These are phyloP conservation scores for Anguilla obscura DNA, from an alignment of 2,797 vertebrate species.

Conservation along the genomic window DNA sequence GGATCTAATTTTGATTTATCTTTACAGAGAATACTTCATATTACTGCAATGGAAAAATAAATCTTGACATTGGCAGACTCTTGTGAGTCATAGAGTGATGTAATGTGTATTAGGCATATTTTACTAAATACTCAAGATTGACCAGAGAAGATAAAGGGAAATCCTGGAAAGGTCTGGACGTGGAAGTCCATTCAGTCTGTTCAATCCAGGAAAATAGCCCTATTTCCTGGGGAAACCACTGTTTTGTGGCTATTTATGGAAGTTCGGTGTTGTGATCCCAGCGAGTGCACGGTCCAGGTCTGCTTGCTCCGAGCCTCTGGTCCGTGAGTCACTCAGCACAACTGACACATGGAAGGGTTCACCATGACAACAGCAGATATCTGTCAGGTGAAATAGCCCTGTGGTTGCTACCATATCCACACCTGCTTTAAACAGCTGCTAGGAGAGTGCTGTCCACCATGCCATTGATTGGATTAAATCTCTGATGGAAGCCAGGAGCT, in stretches of 20 bases:
- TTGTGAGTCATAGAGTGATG: neutral
- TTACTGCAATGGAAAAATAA: neutral
- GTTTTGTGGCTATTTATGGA: slow-evolving; percentile 7
- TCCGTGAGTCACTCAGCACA: neutral
- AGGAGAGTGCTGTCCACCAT: neutral
- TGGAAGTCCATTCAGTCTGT: neutral
- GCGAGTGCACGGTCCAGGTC: neutral
- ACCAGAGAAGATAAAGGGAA: neutral
- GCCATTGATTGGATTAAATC: no score
- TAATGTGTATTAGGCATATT: neutral
- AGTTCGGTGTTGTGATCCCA: neutral
- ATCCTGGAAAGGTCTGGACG: neutral
- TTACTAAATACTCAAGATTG: neutral
- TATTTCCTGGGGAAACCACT: neutral
- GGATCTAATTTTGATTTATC: neutral
- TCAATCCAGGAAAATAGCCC: neutral
- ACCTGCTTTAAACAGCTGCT: neutral
- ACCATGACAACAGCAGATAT: neutral
- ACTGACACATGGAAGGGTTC: neutral
- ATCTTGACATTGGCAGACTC: neutral
- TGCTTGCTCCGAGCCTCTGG: neutral
- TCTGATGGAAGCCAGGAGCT: neutral
- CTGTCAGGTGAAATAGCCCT: neutral
- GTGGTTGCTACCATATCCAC: neutral
- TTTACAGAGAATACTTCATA: neutral